phyloP scores from a whole-genome alignment of 2,113 vertebrate species.

The Hippocampus zosterae region DNA sequence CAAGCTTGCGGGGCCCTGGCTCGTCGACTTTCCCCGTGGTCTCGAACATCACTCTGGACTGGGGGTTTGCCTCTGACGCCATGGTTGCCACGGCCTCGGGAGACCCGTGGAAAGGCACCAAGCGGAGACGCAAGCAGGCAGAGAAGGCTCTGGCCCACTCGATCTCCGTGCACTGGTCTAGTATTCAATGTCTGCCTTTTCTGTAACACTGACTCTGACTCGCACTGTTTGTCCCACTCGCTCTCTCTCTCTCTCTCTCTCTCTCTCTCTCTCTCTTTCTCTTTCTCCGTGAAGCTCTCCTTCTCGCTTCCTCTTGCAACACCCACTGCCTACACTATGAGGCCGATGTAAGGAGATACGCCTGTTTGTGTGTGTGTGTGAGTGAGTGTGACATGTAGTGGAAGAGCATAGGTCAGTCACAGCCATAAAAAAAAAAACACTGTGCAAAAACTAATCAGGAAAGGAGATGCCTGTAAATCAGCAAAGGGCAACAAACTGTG shows the following conservation, averaged over 20 bases:
- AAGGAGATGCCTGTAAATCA: neutral
- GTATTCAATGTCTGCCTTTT: slow-evolving; percentile 34
- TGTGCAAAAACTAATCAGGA: slow-evolving; percentile 20
- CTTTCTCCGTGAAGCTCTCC: slow-evolving; percentile 36
- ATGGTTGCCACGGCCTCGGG: slow-evolving; percentile 73
- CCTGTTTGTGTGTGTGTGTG: slow-evolving; percentile 31
- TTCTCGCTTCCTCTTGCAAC: slow-evolving; percentile 61
- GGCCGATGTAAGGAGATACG: slow-evolving; percentile 71
- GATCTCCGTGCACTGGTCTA: slow-evolving; percentile 29
- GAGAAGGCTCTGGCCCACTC: slow-evolving; percentile 19
- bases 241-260: slow-evolving; percentile 15
- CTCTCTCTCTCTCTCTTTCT: slow-evolving; percentile 10
- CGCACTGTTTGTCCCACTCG: slow-evolving; percentile 37
- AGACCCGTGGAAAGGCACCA: slow-evolving; percentile 58
- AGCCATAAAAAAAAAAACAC: slow-evolving; percentile 55
- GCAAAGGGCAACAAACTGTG: slow-evolving; percentile 1
- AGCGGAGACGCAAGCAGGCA: slow-evolving; percentile 19
- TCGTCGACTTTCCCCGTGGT: slow-evolving; percentile 73
- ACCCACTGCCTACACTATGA: slow-evolving; percentile 64
- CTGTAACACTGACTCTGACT: slow-evolving; percentile 44
- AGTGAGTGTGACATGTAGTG: slow-evolving; percentile 46
- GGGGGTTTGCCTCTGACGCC: slow-evolving; percentile 75
- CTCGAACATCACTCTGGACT: slow-evolving; percentile 86
- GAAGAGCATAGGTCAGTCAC: slow-evolving; percentile 64
- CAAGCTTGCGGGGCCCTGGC: slow-evolving; percentile 77